Percentiles rank a stretch among this genome's conserved stretches.
Conservation (phyloP, 2,113 vertebrate genomes). For the Lipophrys pholis region DNA sequence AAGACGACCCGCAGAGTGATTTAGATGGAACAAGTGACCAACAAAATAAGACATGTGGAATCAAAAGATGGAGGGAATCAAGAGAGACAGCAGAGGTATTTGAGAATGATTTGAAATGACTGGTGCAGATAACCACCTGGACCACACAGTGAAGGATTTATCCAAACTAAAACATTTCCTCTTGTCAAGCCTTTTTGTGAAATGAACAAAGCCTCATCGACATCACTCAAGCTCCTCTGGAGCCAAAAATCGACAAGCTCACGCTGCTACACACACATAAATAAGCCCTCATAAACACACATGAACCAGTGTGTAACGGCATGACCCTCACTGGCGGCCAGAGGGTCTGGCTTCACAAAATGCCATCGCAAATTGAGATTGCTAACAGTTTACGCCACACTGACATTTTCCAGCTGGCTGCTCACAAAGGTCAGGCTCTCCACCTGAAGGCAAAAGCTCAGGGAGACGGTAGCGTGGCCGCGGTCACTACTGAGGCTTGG, state of each 20-base stretch:
- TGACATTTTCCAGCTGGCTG: slow-evolving; percentile 77
- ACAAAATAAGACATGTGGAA: no score
- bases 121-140: no score
- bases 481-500: slow-evolving; percentile 56
- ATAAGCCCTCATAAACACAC: slow-evolving; percentile 23
- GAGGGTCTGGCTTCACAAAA: slow-evolving; percentile 68
- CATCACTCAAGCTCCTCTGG: slow-evolving; percentile 20
- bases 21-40: no score
- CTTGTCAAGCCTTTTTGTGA: no score
- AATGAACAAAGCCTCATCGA: background rate
- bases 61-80: no score
- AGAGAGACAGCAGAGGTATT: no score
- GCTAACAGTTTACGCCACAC: slow-evolving; percentile 68
- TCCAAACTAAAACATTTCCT: no score
- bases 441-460: slow-evolving; percentile 62
- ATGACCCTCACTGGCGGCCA: slow-evolving; percentile 25
- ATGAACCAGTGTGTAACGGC: background rate
- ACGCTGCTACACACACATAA: slow-evolving; percentile 20
- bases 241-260: slow-evolving; percentile 21
- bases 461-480: slow-evolving; percentile 32
- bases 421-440: slow-evolving; percentile 72
- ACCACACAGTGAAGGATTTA: no score
- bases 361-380: slow-evolving; percentile 76
- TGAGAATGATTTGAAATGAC: no score
- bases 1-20: no score